phyloP scores from a whole-genome alignment of 2,113 vertebrate species.

The Abramis brama region DNA sequence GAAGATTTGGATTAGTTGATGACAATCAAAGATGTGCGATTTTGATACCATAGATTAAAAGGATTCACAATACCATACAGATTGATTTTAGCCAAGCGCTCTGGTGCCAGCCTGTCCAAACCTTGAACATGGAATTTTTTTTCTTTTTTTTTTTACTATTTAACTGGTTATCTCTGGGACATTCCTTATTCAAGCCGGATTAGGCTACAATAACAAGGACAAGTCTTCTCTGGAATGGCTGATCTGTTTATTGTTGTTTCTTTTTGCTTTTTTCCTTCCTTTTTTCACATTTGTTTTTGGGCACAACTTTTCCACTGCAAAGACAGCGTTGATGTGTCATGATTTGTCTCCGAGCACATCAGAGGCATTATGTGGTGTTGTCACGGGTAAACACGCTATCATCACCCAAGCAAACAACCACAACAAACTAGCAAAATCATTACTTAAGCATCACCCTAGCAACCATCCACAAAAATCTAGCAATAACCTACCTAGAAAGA shows the following conservation, averaged over 20 bases:
- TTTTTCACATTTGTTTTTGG: neutral
- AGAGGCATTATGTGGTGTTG: neutral
- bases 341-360: neutral
- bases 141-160: neutral
- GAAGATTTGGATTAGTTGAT: neutral
- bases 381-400: neutral
- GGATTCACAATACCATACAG: neutral
- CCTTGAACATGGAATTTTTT: neutral
- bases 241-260: constrained; percentile 7
- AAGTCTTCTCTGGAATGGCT: constrained; percentile 29
- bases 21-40: neutral
- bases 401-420: neutral
- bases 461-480: neutral
- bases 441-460: neutral
- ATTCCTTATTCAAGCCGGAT: constrained; percentile 16
- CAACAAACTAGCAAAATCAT: neutral
- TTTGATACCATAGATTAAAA: neutral
- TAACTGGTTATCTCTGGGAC: constrained; percentile 23
- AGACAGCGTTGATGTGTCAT: neutral
- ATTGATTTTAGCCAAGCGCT: neutral
- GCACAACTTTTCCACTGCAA: neutral
- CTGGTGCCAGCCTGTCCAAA: constrained; percentile 26
- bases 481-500: neutral
- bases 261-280: neutral
- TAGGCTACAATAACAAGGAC: constrained; percentile 12